Evolutionary conservation across 2,888 invertebrate species (phyloP), one percentile per base, ranked within the genome.

Genomic region (Diarsia rubi): DNA sequence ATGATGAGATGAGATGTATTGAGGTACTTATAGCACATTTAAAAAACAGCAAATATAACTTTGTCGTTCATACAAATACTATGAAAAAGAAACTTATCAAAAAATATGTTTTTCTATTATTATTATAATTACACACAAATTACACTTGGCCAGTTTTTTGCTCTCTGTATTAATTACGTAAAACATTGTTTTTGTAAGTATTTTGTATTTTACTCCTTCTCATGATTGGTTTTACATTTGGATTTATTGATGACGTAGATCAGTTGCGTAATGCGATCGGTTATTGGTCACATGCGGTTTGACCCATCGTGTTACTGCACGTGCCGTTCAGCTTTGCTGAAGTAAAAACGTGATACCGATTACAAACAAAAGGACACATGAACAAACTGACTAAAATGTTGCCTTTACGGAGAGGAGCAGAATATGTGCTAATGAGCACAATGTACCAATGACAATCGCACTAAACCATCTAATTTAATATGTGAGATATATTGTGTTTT

Each of bases 221-320:
- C 54, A 27, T 68, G 57, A 47, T 64, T 77, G 21, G 21, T 54
- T 60, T 44, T 21, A 52, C 24, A 37, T 54, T 45, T 54, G 62
- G 21, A 60, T 62, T 75, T 52, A 60, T 12, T 63, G n/a, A 49
- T 49, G 70, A 79, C 79, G 12, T 78, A 49, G 21, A 31, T 31
- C 9, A 44, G 8, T 78, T 59, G 70, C 24, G 44, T 16, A 69
- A 69, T 31, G 21, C 12, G 42, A n/a, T 57, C 31, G 37, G 27
- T 9, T n/a, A 24, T 11, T 19, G 42, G 31, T 69, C 44, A 37
- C 49, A 11, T 49, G 57, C 19, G 14, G 59, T 44, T 44, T 78
- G 9, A 75, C 44, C 49, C 49, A 75, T 49, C 70, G 44, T 59
- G 44, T 59, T 19, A 4, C 44, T 60, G 24, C 70, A 57, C 31